These are phyloP conservation scores for Rhodophaea formosa DNA, from an alignment of 2,888 invertebrate species.

Conservation along the genomic window DNA sequence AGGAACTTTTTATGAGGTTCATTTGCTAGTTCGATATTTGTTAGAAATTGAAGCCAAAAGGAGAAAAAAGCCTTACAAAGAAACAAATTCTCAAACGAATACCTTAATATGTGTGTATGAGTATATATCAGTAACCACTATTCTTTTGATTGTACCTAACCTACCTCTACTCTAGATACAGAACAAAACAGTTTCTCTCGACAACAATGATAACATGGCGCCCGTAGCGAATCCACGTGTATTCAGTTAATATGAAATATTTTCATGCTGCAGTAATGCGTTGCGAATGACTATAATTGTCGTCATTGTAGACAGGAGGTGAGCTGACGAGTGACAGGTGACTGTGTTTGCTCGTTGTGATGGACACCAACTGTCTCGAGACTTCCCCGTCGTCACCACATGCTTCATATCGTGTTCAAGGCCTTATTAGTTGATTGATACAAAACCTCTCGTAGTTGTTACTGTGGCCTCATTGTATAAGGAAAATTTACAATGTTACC, in stretches of 20 bases:
- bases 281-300: conserved; percentile 35
- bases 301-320: conserved; percentile 21
- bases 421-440: conserved; percentile 7
- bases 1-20: no score
- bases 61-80: no score
- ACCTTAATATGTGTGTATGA: no score
- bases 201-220: not conserved
- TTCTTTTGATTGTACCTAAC: not conserved
- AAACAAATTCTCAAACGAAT: no score
- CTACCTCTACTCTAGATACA: not conserved
- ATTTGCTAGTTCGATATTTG: no score
- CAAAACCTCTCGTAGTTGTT: not conserved
- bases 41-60: no score
- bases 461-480: not conserved
- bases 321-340: conserved; percentile 35
- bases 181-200: not conserved
- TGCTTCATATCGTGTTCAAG: conserved; percentile 16
- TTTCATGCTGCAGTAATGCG: conserved; percentile 25
- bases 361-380: conserved; percentile 40
- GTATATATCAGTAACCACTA: no score
- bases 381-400: conserved; percentile 15
- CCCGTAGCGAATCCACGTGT: not conserved
- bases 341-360: conserved; percentile 36
- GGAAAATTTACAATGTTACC: not conserved
- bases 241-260: not conserved